Base-by-base conservation (phyloP, 2,888 invertebrate genomes). In the Hydrotaea diabolus region DNA sequence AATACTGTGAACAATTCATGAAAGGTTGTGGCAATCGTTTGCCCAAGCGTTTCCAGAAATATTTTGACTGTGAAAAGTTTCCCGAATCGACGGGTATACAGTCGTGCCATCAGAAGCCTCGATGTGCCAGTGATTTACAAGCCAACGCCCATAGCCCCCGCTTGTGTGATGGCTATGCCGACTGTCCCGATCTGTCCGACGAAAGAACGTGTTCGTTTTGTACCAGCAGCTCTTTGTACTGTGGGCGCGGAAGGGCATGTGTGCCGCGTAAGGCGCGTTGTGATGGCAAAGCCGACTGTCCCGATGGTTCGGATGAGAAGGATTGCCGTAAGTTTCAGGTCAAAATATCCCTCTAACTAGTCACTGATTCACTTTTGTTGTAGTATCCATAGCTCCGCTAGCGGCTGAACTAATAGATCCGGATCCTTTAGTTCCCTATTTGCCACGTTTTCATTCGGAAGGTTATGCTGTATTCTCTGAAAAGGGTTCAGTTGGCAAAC, bases 401-500 rank as follows among this genome's bases (percentile, higher is more conserved):
- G 93, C 96, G 55, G 93, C 94, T 8, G 94, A 94, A 74, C 93
- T 95, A 90, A 93, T 93, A 83, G 94, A 94, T 75, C 94, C 95
- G 86, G 94, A 94, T 62, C 93, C 94, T 82, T 94, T 95, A 90
- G 95, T 95, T 1, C 96, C 96, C 0, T 95, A 96, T 89, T 94
- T 95, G 64, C 93, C 94, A 0, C 93, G 94, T 80, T 96, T 97
- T 88, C 94, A 94, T 88, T 94, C 95, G 77, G 95, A 95, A 86
- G 97, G 97, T n/a, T 97, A 95, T 92, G 96, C 97, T 3, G 94
- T 96, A 85, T 97, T 97, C 93, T 96, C 96, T 87, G 97, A 97
- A 92, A 96, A 96, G 89, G 97, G 97, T 7, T 94, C 94, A 73
- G 93, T 94, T 72, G 97, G 97, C 73, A 97, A 97, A 92, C 92